Conservation (phyloP, 1,140 invertebrate species). For the Plutomurus gul region DNA sequence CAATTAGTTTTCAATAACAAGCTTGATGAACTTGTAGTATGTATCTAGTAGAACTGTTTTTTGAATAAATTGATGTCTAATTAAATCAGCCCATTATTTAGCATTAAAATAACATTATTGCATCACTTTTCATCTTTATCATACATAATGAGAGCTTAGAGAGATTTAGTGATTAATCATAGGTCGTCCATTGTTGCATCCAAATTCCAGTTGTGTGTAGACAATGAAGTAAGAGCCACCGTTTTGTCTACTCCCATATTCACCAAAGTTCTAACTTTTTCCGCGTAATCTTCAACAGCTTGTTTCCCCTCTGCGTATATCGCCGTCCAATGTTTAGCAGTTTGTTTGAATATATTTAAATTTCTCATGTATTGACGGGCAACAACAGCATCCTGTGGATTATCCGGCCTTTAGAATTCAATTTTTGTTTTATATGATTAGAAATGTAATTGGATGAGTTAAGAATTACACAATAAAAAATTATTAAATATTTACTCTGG, state of each 20-base stretch:
- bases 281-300: not conserved
- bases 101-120: too few species aligned
- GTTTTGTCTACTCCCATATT: not conserved
- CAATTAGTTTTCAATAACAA: too few species aligned
- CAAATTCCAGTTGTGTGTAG: not conserved
- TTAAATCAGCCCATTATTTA: too few species aligned
- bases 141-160: too few species aligned
- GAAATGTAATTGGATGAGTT: too few species aligned
- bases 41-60: too few species aligned
- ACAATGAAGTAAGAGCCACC: not conserved
- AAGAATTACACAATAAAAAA: not conserved
- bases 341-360: conserved; percentile 63
- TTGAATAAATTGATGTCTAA: too few species aligned
- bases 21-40: too few species aligned
- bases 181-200: not conserved
- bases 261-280: not conserved
- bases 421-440: too few species aligned
- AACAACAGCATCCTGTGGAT: conserved; percentile 70
- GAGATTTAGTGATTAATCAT: too few species aligned
- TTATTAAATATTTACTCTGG: conserved; percentile 59
- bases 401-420: conserved; percentile 61
- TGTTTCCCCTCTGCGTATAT: conserved; percentile 62
- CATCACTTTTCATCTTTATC: too few species aligned
- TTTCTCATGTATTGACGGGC: conserved; percentile 68
- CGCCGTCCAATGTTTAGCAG: conserved; percentile 68